These are phyloP conservation scores for Amphimallon solstitiale DNA, from an alignment of 2,888 invertebrate species.

Conservation along the genomic window DNA sequence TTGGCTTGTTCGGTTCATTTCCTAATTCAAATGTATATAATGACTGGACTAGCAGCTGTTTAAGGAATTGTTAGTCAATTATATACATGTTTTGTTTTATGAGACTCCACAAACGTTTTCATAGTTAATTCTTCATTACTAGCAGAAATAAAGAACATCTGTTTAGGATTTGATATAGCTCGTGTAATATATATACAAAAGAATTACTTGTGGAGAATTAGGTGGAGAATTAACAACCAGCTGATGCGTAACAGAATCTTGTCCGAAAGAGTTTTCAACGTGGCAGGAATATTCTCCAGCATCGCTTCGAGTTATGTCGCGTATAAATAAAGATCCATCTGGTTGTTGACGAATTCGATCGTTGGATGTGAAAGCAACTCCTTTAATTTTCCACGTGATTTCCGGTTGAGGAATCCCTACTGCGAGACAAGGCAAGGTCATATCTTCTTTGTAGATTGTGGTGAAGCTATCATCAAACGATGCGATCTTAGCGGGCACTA, in stretches of 20 bases:
- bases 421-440: conserved; percentile 89
- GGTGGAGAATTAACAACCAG: conserved; percentile 86
- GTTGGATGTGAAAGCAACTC: conserved; percentile 79
- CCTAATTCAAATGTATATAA: too few species aligned
- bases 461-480: conserved; percentile 95
- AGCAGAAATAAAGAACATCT: too few species aligned
- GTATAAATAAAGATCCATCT: conserved; percentile 91
- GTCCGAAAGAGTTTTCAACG: conserved; percentile 92
- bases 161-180: too few species aligned
- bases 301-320: conserved; percentile 88
- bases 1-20: too few species aligned
- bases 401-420: conserved; percentile 92
- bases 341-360: conserved; percentile 86
- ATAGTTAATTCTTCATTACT: too few species aligned
- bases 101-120: too few species aligned
- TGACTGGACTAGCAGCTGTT: too few species aligned
- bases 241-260: conserved; percentile 90
- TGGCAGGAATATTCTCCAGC: conserved; percentile 95
- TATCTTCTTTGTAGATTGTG: conserved; percentile 91
- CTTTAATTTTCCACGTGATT: conserved; percentile 90
- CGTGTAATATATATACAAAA: too few species aligned
- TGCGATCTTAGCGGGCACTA: conserved; percentile 93
- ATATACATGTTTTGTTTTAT: too few species aligned
- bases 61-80: too few species aligned
- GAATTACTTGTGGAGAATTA: conserved; percentile 70